These are phyloP conservation scores for Sclerurus mexicanus DNA, from an alignment of 2,113 vertebrate species.

Conservation along the genomic window DNA sequence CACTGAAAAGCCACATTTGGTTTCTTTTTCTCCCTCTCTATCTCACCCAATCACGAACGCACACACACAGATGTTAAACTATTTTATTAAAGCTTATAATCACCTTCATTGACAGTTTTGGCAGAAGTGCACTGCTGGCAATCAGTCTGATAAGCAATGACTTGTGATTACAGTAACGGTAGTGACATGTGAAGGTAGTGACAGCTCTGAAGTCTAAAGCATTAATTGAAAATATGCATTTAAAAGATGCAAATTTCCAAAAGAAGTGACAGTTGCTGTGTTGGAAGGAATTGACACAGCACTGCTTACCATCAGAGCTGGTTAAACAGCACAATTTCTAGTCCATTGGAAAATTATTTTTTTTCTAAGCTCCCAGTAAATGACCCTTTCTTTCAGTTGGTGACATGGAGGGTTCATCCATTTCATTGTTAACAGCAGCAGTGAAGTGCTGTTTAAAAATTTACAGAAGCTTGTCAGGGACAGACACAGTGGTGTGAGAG, in stretches of 20 bases:
- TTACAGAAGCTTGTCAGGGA: background rate
- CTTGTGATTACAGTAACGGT: background rate
- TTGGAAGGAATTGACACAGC: background rate
- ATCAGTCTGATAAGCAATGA: background rate
- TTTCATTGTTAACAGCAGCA: background rate
- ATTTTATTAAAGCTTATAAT: slow-evolving; percentile 13
- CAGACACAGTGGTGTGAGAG: background rate
- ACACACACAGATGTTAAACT: background rate
- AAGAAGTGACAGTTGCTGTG: background rate
- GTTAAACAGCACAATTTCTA: background rate
- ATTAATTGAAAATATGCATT: background rate
- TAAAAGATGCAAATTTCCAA: slow-evolving; percentile 9
- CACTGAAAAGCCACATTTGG: background rate
- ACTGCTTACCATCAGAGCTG: background rate
- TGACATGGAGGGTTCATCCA: background rate
- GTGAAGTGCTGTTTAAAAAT: background rate
- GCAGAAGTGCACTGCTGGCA: background rate
- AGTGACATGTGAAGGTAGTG: background rate
- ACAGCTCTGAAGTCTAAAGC: background rate
- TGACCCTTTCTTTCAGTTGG: background rate
- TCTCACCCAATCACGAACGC: background rate
- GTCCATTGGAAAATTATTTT: background rate
- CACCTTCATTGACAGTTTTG: background rate
- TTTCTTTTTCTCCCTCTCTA: background rate
- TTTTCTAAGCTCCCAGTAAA: background rate